Base-by-base conservation (phyloP, 2,888 invertebrate species). In the Creontiades dilutus region DNA sequence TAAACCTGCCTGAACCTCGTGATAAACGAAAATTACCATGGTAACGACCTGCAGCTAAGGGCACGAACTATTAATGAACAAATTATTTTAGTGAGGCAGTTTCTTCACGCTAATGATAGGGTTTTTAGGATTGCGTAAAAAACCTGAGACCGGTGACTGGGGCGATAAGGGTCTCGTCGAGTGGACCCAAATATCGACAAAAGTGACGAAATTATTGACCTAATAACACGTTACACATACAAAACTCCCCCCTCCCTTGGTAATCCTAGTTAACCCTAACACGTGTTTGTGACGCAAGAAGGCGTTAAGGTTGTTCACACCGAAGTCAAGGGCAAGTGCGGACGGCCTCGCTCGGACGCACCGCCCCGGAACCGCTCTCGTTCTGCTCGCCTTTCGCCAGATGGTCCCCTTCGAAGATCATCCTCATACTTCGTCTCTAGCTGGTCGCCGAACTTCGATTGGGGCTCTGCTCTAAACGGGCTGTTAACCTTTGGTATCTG, bases 221-320 rank as follows among this genome's bases (percentile, higher is more conserved):
- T 47, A 78, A 78, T 78, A 78, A 78, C 78, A 46, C 19, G 46
- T 78, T 78, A 16, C 47, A 68, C 68, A 23, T 13, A 68, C 19
- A 2, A 19, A 23, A 23, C 19, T 23, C 47, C 78, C 0, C 37
- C 7, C 37, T 37, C 37, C 7, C 37, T 7, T 37, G 2, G 7
- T 37, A 37, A 37, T 76, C 19, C 7, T 37, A 5, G 16, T 78
- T 47, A 46, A 46, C 78, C 4, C 46, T n/a, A 37, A 78, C 78
- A 78, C 78, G 78, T 78, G 78, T 78, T 78, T 11, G 78, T 78
- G 78, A 78, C 78, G 78, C 78, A 78, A 78, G 78, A 78, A 16
- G 47, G 46, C 37, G n/a, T 4, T 78, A 46, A 78, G 78, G 78
- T 78, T 78, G 78, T 78, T 78, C 78, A 78, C 78, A 78, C 78